These are phyloP conservation scores for Melanotaenia parkinsoni DNA, from an alignment of 2,797 vertebrate species.

Conservation along the genomic window DNA sequence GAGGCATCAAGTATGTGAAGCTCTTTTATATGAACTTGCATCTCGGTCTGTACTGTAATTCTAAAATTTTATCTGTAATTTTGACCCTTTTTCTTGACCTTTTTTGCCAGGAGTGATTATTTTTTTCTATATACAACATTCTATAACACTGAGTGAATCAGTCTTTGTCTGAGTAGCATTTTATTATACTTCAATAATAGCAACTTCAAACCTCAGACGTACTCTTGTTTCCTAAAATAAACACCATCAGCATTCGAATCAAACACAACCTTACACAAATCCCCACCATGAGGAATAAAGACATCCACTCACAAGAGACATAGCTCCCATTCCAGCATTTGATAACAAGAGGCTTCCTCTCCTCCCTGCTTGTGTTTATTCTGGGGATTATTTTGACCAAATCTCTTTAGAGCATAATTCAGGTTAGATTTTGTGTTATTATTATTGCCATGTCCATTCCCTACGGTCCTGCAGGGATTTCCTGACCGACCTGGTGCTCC, in stretches of 20 bases:
- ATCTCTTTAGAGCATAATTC: constrained; percentile 87
- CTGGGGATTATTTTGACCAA: constrained; percentile 84
- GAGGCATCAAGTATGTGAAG: not conserved
- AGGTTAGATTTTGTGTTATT: constrained; percentile 86
- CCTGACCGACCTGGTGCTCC: constrained; percentile 60
- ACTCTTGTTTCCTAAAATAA: constrained; percentile 66
- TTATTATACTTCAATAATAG: constrained; percentile 64
- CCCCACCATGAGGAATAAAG: constrained; percentile 49
- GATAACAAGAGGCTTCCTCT: constrained; percentile 61
- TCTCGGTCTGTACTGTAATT: not conserved
- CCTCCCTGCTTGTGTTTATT: constrained; percentile 80
- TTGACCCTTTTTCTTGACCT: not conserved
- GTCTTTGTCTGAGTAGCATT: constrained; percentile 57
- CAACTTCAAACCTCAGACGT: constrained; percentile 38
- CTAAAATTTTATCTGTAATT: not conserved
- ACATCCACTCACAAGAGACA: constrained; percentile 32
- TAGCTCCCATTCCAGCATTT: constrained; percentile 44
- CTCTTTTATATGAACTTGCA: not conserved
- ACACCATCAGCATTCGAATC: constrained; percentile 57
- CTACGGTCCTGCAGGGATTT: constrained; percentile 71
- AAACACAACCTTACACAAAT: constrained; percentile 66
- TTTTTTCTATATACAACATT: constrained; percentile 17
- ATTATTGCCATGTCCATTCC: constrained; percentile 82
- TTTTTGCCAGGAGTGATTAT: not conserved
- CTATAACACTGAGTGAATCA: constrained; percentile 27